These are phyloP conservation scores for Neosilurus hyrtlii DNA, from an alignment of 2,797 vertebrate genomes.

Conservation along the genomic window DNA sequence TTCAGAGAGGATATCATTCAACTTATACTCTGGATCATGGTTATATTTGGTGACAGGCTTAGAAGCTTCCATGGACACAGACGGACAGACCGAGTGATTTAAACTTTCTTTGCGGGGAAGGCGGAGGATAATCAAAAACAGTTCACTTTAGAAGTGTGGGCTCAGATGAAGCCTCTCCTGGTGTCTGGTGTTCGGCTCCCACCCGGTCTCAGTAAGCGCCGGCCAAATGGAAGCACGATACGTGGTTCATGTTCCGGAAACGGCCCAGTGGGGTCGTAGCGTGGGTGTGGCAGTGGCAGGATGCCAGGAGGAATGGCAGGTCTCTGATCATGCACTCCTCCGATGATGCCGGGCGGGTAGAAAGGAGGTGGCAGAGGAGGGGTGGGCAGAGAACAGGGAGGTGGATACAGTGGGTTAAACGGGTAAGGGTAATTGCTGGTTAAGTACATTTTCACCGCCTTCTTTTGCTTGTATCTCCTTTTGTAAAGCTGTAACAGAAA, in stretches of 20 bases:
- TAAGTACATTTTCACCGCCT: slow-evolving; percentile 6
- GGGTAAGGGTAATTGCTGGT: neutral
- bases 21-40: too few relatives aligned
- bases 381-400: slow-evolving; percentile 17
- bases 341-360: slow-evolving; percentile 70
- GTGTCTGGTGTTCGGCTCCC: slow-evolving; percentile 55
- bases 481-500: slow-evolving; percentile 67
- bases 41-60: too few relatives aligned
- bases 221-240: slow-evolving; percentile 29
- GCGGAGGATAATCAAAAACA: too few relatives aligned
- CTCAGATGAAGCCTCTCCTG: slow-evolving; percentile 72
- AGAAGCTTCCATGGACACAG: too few relatives aligned
- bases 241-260: slow-evolving; percentile 30
- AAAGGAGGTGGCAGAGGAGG: slow-evolving; percentile 51
- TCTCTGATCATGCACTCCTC: slow-evolving; percentile 70
- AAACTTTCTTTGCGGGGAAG: too few relatives aligned
- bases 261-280: slow-evolving; percentile 65
- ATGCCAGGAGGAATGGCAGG: slow-evolving; percentile 55
- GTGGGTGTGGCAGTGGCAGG: slow-evolving; percentile 69
- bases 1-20: too few relatives aligned
- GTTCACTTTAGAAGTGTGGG: neutral
- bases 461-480: slow-evolving; percentile 41
- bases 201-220: slow-evolving; percentile 36
- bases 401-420: slow-evolving; percentile 28
- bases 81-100: too few relatives aligned